Base-by-base conservation (phyloP, 2,797 vertebrate genomes). In the Mus minutoides region DNA sequence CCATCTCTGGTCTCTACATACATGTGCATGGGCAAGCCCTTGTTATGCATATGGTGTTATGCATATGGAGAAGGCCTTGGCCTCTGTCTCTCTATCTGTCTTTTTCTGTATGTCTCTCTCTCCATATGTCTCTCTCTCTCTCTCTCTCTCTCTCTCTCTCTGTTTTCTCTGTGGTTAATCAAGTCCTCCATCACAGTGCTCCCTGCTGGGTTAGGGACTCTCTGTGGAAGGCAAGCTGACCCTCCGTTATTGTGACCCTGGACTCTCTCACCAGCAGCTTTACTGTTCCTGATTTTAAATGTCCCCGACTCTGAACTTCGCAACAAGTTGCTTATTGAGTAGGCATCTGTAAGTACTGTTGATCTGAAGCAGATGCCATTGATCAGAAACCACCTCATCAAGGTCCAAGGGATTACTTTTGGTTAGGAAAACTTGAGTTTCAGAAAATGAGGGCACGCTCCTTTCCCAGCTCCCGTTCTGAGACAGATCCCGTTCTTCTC, bases 371-470 rank as follows among this genome's bases (percentile, higher is more conserved):
- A 46, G 34, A 84, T 43, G 43, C 85, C 56, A 10, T 31, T 19
- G 12, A 83, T 93, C 17, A 82, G 87, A 85, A 94, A 84, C 43
- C 21, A 22, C 17, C 10, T 84, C 43, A 46, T 60, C 26, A 92
- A 79, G 58, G 54, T 52, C 40, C 31, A 84, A 62, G 49, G 16
- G 60, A 11, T 88, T 43, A 62, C 56, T 64, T 76, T 62, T 11
- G 73, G 26, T 84, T 85, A 91, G 79, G 58, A 89, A 80, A 75
- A 52, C 34, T 76, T 73, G 90, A 78, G 73, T 80, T 95, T 92
- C 79, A 46, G 52, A 54, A 52, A 92, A 46, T 54, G 34, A 94
- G 78, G 83, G 62, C 52, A 29, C 49, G 31, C 37, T 64, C 85
- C 67, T n/a, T 94, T 87, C 54, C 13, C 10, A 88, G 58, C 71